Percentiles rank a stretch among this genome's conserved stretches.
Evolutionary conservation across 2,888 invertebrate species (phyloP).

Genomic region (Tipula vernalis): DNA sequence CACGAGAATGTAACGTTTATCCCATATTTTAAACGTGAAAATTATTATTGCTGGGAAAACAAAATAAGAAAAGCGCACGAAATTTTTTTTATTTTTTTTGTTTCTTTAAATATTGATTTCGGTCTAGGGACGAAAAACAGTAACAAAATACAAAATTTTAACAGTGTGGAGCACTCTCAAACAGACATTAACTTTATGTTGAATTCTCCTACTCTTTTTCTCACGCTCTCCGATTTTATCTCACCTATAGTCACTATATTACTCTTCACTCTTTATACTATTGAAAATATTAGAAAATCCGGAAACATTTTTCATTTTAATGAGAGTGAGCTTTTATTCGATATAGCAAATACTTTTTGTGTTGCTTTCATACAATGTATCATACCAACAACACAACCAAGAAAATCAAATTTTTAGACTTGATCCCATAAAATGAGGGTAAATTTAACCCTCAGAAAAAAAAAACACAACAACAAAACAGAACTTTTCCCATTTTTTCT

Average conservation of each 20-base stretch:
- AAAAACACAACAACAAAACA: background rate
- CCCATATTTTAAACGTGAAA: background rate
- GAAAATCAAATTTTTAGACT: background rate
- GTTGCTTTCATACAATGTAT: background rate
- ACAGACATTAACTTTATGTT: background rate
- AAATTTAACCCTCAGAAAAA: background rate
- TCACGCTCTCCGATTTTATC: background rate
- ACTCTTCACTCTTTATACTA: background rate
- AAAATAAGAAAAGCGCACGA: background rate
- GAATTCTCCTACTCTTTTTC: background rate
- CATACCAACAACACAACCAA: background rate
- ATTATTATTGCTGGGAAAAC: background rate
- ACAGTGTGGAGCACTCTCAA: background rate
- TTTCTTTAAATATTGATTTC: background rate
- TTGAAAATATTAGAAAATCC: background rate
- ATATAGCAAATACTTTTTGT: background rate
- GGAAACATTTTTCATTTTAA: background rate
- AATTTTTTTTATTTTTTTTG: background rate
- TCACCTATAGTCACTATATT: too few species aligned
- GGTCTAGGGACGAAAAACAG: background rate
- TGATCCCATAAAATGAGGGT: conserved; percentile 4
- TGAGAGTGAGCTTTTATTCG: background rate
- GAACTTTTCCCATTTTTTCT: background rate
- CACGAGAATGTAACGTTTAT: background rate
- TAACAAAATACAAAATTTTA: background rate